phyloP scores from a whole-genome alignment of 2,797 vertebrate genomes.

The Leptodactylus fallax region DNA sequence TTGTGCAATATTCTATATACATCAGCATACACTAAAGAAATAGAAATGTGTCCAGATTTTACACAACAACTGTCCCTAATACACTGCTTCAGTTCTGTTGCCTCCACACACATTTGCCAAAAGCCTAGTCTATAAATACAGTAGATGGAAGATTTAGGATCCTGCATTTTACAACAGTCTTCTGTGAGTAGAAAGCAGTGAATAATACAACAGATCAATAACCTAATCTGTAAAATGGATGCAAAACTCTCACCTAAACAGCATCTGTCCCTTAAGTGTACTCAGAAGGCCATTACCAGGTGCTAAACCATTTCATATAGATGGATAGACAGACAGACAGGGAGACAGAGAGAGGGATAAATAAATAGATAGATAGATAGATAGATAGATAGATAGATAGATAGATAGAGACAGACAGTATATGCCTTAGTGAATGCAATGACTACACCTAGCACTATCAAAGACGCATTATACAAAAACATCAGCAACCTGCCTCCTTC shows the following conservation, averaged over 20 bases:
- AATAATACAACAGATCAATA: constrained; percentile 55
- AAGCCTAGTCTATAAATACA: not conserved
- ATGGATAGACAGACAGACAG: not conserved
- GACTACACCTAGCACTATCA: too few species aligned
- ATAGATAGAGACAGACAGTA: not conserved
- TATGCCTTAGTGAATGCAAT: too few species aligned
- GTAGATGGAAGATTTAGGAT: not conserved
- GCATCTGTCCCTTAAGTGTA: constrained; percentile 17
- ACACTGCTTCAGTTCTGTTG: not conserved
- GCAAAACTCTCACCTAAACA: constrained; percentile 25
- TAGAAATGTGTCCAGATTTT: not conserved
- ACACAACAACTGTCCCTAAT: not conserved
- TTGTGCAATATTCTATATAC: not conserved
- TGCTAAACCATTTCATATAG: not conserved
- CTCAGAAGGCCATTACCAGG: constrained; percentile 12
- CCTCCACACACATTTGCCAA: not conserved
- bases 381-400: not conserved
- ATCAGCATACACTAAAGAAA: not conserved
- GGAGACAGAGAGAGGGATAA: too few species aligned
- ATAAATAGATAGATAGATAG: not conserved
- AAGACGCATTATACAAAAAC: too few species aligned
- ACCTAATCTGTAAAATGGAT: constrained; percentile 36
- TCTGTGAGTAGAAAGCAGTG: constrained; percentile 7
- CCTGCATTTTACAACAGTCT: not conserved
- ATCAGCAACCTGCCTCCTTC: too few species aligned